phyloP scores from a whole-genome alignment of 64 coral and sea anemone genomes.

The Trachythela sp. region DNA sequence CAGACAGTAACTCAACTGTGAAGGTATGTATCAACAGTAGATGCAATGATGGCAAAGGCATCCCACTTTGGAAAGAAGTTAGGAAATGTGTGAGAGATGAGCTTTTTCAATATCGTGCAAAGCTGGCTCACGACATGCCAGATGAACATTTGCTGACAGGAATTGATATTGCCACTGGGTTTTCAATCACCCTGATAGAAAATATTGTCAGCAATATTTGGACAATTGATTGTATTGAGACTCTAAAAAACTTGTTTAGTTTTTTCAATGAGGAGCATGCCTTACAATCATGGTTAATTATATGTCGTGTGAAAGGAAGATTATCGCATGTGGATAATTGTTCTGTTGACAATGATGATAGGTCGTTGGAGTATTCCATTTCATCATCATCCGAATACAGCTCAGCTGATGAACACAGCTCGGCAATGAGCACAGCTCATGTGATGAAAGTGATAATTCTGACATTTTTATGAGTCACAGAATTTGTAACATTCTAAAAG shows the following conservation, averaged over 20 bases:
- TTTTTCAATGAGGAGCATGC: slow-evolving; percentile 46
- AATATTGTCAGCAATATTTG: slow-evolving; percentile 29
- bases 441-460: slow-evolving; percentile 40
- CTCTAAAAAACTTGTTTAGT: slow-evolving; percentile 11
- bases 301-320: background rate
- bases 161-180: slow-evolving; percentile 59
- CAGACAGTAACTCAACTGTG: background rate
- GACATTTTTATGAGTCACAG: slow-evolving; percentile 19
- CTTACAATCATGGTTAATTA: slow-evolving; percentile 17
- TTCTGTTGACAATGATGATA: background rate
- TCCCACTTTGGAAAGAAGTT: background rate
- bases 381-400: background rate
- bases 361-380: background rate
- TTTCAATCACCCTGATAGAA: background rate
- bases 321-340: background rate
- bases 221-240: slow-evolving; percentile 25
- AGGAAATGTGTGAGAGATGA: background rate
- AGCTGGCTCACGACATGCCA: slow-evolving; percentile 11
- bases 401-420: background rate
- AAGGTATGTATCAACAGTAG: background rate
- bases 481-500: slow-evolving; percentile 35
- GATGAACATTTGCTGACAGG: slow-evolving; percentile 61
- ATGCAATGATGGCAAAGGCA: background rate
- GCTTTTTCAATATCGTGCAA: slow-evolving; percentile 29
- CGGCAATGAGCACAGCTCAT: background rate